phyloP scores from a whole-genome alignment of 2,113 vertebrate genomes.

The Coregonus clupeaformis region DNA sequence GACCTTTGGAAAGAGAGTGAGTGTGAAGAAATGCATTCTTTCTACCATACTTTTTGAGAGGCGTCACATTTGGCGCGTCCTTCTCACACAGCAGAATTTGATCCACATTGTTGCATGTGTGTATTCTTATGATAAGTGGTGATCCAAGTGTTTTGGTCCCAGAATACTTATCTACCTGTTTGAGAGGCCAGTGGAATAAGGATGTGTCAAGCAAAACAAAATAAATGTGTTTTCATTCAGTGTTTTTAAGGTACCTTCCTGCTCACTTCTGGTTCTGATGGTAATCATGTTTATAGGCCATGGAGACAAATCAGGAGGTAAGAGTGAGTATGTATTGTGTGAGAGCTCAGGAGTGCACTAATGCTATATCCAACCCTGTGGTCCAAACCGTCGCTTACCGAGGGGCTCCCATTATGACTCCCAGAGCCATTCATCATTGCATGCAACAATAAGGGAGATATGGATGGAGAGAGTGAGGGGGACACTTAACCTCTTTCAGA shows the following conservation, averaged over 20 bases:
- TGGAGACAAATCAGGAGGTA: constrained; percentile 18
- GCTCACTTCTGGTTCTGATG: constrained; percentile 41
- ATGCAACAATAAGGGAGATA: constrained; percentile 28
- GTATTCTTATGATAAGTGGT: too few relatives aligned
- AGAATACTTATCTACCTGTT: too few relatives aligned
- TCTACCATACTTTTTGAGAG: too few relatives aligned
- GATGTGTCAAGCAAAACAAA: too few relatives aligned
- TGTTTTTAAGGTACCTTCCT: constrained; percentile 13
- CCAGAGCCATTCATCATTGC: constrained; percentile 20
- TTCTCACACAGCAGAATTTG: too few relatives aligned
- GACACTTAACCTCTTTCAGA: constrained; percentile 32
- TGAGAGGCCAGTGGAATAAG: too few relatives aligned
- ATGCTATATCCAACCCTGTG: constrained; percentile 4
- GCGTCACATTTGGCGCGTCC: too few relatives aligned
- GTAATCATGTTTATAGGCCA: constrained; percentile 46
- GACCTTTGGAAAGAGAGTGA: too few relatives aligned
- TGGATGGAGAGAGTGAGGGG: constrained; percentile 22
- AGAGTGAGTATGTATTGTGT: neutral
- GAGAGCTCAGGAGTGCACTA: constrained; percentile 1
- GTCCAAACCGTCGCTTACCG: constrained; percentile 22
- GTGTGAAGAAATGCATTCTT: too few relatives aligned
- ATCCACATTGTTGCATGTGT: too few relatives aligned
- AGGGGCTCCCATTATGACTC: constrained; percentile 39
- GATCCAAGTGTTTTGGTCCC: too few relatives aligned
- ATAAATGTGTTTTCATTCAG: neutral